These are phyloP conservation scores for Sitta europaea DNA, from an alignment of 2,113 vertebrate genomes.

Conservation along the genomic window DNA sequence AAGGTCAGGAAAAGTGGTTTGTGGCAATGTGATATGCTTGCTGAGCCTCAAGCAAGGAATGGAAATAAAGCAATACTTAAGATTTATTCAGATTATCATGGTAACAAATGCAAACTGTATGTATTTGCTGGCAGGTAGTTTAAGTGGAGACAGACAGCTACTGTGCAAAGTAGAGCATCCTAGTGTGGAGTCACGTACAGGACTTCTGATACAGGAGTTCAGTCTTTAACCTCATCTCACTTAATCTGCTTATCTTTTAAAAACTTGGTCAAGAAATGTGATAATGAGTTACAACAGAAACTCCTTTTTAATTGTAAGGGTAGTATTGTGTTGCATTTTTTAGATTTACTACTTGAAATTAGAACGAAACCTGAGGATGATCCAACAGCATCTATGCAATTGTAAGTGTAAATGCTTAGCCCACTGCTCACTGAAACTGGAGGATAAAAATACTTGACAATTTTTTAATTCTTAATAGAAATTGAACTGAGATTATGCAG, in stretches of 20 bases:
- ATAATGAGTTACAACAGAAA: neutral
- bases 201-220: neutral
- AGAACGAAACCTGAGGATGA: neutral
- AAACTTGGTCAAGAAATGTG: neutral
- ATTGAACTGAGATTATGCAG: neutral
- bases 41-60: neutral
- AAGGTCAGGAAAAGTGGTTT: neutral
- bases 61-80: neutral
- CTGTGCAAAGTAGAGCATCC: neutral
- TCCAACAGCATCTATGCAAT: neutral
- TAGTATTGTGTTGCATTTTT: neutral
- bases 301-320: neutral
- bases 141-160: neutral
- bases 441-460: neutral
- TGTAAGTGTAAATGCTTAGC: neutral
- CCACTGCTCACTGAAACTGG: neutral
- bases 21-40: neutral
- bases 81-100: slow-evolving; percentile 16
- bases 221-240: neutral
- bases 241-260: neutral
- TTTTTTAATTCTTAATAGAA: neutral
- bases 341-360: neutral
- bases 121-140: neutral
- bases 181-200: neutral
- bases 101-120: neutral